Base-by-base conservation (phyloP, 2,888 invertebrate species). In the Glyphotaelius pellucidus region DNA sequence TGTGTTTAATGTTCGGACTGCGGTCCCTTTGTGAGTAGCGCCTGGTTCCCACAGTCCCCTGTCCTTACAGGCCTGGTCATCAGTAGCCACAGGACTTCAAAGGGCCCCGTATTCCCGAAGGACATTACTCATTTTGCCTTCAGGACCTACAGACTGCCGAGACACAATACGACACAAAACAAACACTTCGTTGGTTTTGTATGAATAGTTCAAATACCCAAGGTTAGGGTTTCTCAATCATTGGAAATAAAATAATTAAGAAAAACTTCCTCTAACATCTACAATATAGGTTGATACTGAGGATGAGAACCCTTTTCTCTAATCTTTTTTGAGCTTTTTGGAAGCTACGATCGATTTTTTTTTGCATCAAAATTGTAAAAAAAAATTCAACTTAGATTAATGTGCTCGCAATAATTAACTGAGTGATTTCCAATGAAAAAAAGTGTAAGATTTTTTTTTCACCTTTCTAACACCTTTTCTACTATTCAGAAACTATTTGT, bases 41-140 rank as follows among this genome's bases (percentile, higher is more conserved):
- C 86, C 86, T 30, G 30, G 86, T 47, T 86, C 86, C 47, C 86
- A 86, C 86, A 86, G 86, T 35, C 15, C 25, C 42, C 19, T 35
- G 52, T 32, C 35, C 84, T 84, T 32, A 3, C 32, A 25, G n/a
- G 11, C 38, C 32, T 83, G 35, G 25, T 25, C 84, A 84, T 84
- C 84, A 35, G 84, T 19, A 35, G 19, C 84, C 38, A 38, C 30
- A n/a, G 35, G 38, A 32, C 88, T 35, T 3, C 67, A 79, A 89
- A 89, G 32, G 88, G 31, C 9, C 30, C 42, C 86, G 47, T n/a
- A 47, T 42, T 38, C 42, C 87, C 38, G 42, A 42, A 47, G 86
- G 86, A n/a, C n/a, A 88, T 88, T 67, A 79, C 35, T 88, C 88
- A 88, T 88, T 67, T 67, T 67, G 9, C n/a, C 79, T 38, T 31